A percentile compares a stretch with the other conserved stretches of the same genome.
Evolutionary conservation across 2,888 invertebrate genomes (phyloP).

Genomic region (Laothoe populi): DNA sequence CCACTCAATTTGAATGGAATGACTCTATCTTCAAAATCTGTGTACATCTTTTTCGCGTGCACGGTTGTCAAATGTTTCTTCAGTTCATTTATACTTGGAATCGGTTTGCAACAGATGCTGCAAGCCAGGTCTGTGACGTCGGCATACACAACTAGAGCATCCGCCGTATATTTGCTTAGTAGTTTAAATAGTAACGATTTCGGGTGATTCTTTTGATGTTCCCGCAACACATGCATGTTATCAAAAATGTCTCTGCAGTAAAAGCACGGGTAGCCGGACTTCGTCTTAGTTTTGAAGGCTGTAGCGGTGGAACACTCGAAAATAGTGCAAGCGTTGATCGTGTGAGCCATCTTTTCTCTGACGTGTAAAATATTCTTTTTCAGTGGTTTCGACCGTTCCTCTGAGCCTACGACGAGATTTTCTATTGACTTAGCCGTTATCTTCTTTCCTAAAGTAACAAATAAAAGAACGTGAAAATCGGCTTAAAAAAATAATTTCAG

Average conservation of each 20-base stretch:
- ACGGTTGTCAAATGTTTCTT: conserved; percentile 42
- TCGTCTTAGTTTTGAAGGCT: conserved; percentile 50
- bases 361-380: conserved; percentile 27
- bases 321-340: conserved; percentile 45
- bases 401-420: conserved; percentile 30
- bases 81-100: conserved; percentile 42
- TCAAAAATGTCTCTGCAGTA: conserved; percentile 46
- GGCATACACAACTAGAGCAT: conserved; percentile 48
- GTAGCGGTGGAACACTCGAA: conserved; percentile 50
- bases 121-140: conserved; percentile 52
- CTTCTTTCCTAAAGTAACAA: conserved; percentile 41
- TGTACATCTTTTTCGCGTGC: conserved; percentile 47
- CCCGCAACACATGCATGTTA: conserved; percentile 39
- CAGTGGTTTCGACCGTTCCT: conserved; percentile 1
- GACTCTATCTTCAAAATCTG: conserved; percentile 44
- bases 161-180: conserved; percentile 42
- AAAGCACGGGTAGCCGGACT: conserved; percentile 50
- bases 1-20: conserved; percentile 49
- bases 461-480: neutral
- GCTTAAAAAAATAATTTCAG: neutral
- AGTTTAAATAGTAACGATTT: conserved; percentile 38
- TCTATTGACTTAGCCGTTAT: conserved; percentile 40
- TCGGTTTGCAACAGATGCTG: conserved; percentile 40
- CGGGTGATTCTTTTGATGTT: conserved; percentile 39
- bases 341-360: conserved; percentile 44